Conservation (phyloP, 2,113 vertebrate genomes). For the Apaloderma vittatum region DNA sequence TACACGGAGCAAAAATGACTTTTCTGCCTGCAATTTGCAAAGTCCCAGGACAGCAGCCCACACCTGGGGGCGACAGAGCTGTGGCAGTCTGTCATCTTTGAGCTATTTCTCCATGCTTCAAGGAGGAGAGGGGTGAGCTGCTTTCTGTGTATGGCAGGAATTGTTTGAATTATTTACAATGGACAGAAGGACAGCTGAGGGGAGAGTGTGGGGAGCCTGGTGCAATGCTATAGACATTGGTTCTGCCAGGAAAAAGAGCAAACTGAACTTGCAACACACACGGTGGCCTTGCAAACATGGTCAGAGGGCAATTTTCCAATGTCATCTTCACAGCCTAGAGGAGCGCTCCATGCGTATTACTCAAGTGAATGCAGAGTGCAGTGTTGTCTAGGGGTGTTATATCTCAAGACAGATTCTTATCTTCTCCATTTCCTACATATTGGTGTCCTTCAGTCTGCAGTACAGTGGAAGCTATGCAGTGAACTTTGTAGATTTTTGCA, state of each 20-base stretch:
- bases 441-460: background rate
- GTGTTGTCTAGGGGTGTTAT: background rate
- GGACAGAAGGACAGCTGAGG: background rate
- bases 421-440: background rate
- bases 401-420: background rate
- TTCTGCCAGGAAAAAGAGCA: background rate
- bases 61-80: constrained; percentile 33
- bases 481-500: background rate
- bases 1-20: background rate
- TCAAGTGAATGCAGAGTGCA: background rate
- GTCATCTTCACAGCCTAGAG: background rate
- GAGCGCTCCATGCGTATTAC: background rate
- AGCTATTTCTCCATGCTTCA: background rate
- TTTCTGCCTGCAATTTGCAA: background rate
- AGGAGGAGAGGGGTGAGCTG: background rate
- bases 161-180: background rate
- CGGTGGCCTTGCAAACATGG: background rate
- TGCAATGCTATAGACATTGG: background rate
- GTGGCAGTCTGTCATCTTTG: constrained; percentile 21
- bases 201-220: background rate
- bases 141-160: background rate
- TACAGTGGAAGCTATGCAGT: background rate
- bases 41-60: constrained; percentile 8
- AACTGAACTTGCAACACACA: background rate
- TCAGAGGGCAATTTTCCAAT: background rate